Conservation (phyloP, 64 coral and sea anemone species). For the Orbicella faveolata region DNA sequence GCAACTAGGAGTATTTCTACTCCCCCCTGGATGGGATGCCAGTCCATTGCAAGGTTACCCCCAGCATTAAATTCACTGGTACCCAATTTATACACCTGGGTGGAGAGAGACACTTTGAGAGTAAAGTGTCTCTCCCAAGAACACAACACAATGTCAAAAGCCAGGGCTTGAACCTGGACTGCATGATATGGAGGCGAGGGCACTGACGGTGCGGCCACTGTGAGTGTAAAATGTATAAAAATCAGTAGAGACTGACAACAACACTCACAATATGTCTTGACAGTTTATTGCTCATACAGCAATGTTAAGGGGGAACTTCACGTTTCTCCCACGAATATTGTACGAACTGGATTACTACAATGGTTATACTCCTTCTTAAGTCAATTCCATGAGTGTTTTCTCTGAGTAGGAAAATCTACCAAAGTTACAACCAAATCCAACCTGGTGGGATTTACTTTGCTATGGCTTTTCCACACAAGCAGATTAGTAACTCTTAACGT, state of each 20-base stretch:
- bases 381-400: background rate
- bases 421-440: background rate
- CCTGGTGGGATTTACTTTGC: background rate
- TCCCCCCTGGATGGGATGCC: no score
- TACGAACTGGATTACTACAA: slow-evolving; percentile 1
- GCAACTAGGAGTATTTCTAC: no score
- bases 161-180: no score
- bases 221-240: background rate
- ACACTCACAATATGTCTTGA: background rate
- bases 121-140: no score
- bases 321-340: slow-evolving; percentile 3
- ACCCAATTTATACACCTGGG: no score
- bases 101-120: no score
- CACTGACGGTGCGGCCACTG: no score
- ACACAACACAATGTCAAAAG: no score
- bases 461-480: background rate
- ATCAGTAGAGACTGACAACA: background rate
- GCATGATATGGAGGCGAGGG: no score
- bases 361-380: background rate
- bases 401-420: background rate
- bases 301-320: background rate
- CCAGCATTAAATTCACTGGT: no score
- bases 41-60: no score
- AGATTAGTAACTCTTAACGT: background rate
- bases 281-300: slow-evolving; percentile 28